Evolutionary conservation across 2,113 vertebrate genomes (phyloP).

Genomic region (Perccottus glenii): DNA sequence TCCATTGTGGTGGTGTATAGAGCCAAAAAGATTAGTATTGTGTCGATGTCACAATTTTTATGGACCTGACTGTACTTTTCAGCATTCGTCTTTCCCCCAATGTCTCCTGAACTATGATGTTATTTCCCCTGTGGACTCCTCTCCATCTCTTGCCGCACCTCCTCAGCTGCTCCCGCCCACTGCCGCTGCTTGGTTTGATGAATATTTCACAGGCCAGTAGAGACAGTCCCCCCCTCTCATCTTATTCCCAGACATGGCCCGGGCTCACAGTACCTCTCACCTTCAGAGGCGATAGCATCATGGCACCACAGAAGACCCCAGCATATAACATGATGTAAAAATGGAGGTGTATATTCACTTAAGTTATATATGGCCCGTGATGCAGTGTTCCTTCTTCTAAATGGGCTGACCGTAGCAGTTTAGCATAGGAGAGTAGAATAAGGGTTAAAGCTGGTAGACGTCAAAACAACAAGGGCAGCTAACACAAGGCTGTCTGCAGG

Average conservation of each 20-base stretch:
- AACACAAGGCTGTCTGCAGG: no score
- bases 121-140: conserved; percentile 50
- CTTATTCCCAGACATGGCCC: conserved; percentile 55
- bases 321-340: conserved; percentile 40
- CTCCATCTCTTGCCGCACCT: conserved; percentile 60
- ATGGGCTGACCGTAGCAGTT: conserved; percentile 13
- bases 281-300: conserved; percentile 56
- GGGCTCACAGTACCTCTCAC: conserved; percentile 68
- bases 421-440: conserved; percentile 12
- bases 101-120: conserved; percentile 52
- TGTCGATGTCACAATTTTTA: no score
- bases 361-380: conserved; percentile 22
- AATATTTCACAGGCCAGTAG: conserved; percentile 78
- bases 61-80: no score
- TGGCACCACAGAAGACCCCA: conserved; percentile 30
- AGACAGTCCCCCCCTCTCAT: conserved; percentile 62
- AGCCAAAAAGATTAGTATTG: no score
- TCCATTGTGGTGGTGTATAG: no score
- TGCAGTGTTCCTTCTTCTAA: conserved; percentile 9
- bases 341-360: conserved; percentile 38
- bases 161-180: conserved; percentile 32
- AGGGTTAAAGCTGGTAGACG: conserved; percentile 15
- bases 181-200: conserved; percentile 63
- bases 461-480: conserved; percentile 1
- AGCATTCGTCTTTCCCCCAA: conserved; percentile 30